Conservation (phyloP, 2,113 vertebrate species). For the Actenoides lindsayi region DNA sequence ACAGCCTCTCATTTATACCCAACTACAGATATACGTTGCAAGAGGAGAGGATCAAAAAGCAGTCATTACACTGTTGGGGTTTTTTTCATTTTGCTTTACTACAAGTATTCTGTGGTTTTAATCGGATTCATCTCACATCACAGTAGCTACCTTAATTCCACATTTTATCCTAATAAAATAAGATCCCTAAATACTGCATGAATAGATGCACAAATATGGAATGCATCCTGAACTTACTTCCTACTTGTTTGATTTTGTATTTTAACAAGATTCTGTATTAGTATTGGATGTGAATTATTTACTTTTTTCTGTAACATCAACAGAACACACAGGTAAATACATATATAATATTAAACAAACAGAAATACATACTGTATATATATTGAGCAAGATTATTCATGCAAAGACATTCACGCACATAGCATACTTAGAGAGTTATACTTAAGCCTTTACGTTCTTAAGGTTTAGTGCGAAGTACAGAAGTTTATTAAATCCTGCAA, state of each 20-base stretch:
- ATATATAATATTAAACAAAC: not conserved
- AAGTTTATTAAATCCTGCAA: not conserved
- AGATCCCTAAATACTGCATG: not conserved
- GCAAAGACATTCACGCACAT: not conserved
- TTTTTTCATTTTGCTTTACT: not conserved
- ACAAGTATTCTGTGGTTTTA: not conserved
- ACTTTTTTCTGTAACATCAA: not conserved
- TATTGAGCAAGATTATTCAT: not conserved
- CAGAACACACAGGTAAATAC: not conserved
- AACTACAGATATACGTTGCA: not conserved
- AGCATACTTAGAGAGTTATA: not conserved
- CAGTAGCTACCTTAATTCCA: not conserved
- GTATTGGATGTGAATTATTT: not conserved
- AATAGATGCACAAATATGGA: not conserved
- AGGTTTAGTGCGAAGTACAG: not conserved
- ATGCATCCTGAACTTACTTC: not conserved
- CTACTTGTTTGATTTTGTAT: not conserved
- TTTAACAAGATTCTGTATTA: not conserved
- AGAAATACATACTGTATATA: not conserved
- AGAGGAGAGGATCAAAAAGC: not conserved
- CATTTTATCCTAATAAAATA: not conserved
- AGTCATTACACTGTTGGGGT: not conserved
- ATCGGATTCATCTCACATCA: not conserved
- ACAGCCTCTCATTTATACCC: constrained; percentile 24
- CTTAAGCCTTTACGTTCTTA: not conserved